Percentiles rank a stretch among this genome's conserved stretches.
These are phyloP conservation scores for Archilochus colubris DNA, from an alignment of 2,113 vertebrate species.

Conservation along the genomic window DNA sequence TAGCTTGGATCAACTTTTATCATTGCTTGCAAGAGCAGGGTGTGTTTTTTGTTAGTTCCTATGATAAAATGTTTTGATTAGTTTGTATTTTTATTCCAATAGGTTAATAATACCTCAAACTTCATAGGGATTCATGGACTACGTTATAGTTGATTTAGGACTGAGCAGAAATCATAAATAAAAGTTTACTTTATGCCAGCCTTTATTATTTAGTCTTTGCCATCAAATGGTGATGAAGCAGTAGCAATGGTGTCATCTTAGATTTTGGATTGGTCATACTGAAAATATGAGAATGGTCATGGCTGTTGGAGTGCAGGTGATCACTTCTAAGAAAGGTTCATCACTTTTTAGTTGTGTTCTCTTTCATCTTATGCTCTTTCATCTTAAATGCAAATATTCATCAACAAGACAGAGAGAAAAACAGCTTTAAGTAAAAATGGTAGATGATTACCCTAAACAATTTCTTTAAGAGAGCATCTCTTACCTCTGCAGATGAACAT, in stretches of 20 bases:
- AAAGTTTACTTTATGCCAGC: neutral
- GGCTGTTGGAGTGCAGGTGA: neutral
- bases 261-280: neutral
- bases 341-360: neutral
- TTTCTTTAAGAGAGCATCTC: neutral
- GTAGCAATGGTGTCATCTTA: neutral
- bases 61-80: neutral
- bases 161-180: neutral
- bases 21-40: neutral
- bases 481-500: neutral
- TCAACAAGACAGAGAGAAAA: neutral
- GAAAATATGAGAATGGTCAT: neutral
- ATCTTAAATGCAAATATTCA: constrained; percentile 10
- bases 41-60: neutral
- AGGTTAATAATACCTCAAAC: neutral
- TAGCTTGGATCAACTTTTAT: neutral
- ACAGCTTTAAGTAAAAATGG: neutral
- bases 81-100: neutral
- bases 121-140: neutral
- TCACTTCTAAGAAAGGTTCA: neutral
- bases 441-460: neutral
- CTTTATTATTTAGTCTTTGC: neutral
- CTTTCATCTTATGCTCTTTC: neutral
- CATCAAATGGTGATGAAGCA: neutral
- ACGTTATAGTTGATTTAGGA: neutral